These are phyloP conservation scores for Alfaro cultratus DNA, from an alignment of 2,797 vertebrate species.

Conservation along the genomic window DNA sequence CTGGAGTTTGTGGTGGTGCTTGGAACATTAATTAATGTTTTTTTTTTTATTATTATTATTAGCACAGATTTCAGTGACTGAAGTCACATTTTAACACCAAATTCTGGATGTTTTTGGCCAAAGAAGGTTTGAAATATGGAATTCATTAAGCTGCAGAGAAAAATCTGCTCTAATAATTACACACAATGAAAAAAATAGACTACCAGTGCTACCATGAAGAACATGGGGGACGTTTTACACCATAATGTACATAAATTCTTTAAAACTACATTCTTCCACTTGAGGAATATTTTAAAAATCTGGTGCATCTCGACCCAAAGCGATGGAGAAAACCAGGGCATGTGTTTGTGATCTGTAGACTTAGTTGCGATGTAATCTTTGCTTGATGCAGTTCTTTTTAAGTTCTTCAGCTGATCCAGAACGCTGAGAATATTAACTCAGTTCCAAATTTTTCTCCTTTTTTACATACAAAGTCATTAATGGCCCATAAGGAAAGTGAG, in stretches of 20 bases:
- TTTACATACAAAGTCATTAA: not conserved
- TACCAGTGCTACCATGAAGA: not conserved
- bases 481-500: not conserved
- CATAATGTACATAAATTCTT: not conserved
- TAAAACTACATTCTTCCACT: not conserved
- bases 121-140: not conserved
- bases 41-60: not conserved
- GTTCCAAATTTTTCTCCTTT: not conserved
- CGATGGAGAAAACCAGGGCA: not conserved
- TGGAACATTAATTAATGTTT: not conserved
- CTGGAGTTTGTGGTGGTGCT: not conserved
- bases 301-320: not conserved
- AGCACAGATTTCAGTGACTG: not conserved
- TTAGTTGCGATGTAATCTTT: not conserved
- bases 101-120: not conserved
- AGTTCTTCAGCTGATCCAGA: not conserved
- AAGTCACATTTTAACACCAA: not conserved
- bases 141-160: not conserved
- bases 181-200: not conserved
- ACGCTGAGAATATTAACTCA: not conserved
- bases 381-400: not conserved
- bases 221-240: not conserved
- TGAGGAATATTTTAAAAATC: not conserved
- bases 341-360: not conserved
- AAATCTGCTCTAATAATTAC: not conserved